phyloP scores from a whole-genome alignment of 2,797 vertebrate genomes.

The Melanotaenia boesemani region DNA sequence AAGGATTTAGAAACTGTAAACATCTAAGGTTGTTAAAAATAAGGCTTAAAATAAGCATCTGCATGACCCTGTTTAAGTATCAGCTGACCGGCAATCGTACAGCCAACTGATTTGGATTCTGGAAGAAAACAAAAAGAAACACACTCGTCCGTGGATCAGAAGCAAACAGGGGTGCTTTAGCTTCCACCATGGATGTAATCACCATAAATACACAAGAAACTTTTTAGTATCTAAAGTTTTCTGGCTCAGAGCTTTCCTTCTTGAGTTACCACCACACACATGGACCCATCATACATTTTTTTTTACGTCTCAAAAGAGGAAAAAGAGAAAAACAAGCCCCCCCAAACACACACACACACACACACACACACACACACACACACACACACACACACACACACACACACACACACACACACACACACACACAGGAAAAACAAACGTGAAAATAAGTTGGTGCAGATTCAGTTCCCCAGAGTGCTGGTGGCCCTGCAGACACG shows the following conservation, averaged over 20 bases:
- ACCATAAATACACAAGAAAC: no score
- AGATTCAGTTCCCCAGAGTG: neutral
- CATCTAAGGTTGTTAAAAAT: conserved; percentile 41
- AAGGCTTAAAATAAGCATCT: conserved; percentile 19
- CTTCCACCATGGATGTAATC: no score
- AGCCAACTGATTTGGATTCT: conserved; percentile 28
- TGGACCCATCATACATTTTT: no score
- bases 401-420: no score
- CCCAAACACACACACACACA: neutral
- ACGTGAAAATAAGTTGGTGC: neutral
- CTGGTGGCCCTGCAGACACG: neutral
- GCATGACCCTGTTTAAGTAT: conserved; percentile 36
- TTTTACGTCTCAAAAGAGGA: no score
- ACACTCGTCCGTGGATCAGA: conserved; percentile 55
- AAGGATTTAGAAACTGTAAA: conserved; percentile 46
- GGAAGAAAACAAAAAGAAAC: conserved; percentile 28
- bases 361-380: no score
- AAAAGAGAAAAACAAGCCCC: no score
- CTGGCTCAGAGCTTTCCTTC: no score
- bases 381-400: neutral
- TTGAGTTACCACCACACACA: no score
- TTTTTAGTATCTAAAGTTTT: no score
- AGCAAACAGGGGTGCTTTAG: conserved; percentile 43
- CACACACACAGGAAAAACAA: neutral
- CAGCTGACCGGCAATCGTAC: conserved; percentile 39